Evolutionary conservation across 2,888 invertebrate genomes (phyloP).

Genomic region (Drosophila austrosaltans): DNA sequence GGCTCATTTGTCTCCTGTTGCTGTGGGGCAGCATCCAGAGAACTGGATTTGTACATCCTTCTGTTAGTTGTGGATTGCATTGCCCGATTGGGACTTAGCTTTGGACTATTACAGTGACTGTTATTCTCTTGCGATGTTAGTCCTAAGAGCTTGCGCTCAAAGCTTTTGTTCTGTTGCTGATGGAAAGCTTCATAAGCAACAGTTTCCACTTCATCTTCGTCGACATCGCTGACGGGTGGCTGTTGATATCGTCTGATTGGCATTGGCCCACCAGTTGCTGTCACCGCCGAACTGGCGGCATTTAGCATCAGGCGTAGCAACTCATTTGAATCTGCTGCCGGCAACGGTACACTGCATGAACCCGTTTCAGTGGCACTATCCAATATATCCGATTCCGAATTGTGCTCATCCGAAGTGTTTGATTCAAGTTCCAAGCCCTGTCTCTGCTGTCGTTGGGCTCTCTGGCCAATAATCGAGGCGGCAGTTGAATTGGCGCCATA

Average conservation of each 20-base stretch:
- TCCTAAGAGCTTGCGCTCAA: constrained; percentile 71
- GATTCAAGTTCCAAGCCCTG: constrained; percentile 67
- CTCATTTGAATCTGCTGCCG: constrained; percentile 79
- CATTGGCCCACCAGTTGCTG: constrained; percentile 69
- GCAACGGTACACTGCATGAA: constrained; percentile 81
- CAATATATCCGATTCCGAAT: constrained; percentile 43
- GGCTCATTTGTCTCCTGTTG: constrained; percentile 55
- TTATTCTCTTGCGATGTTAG: constrained; percentile 65
- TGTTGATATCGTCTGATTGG: constrained; percentile 53
- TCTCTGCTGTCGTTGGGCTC: constrained; percentile 58
- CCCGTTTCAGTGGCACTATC: constrained; percentile 80
- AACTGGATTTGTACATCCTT: constrained; percentile 71
- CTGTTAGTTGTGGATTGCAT: constrained; percentile 57
- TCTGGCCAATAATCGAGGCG: constrained; percentile 79
- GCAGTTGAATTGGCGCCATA: constrained; percentile 81
- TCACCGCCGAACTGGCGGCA: constrained; percentile 80
- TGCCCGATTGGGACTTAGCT: constrained; percentile 44
- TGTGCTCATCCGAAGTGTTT: constrained; percentile 67
- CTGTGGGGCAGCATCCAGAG: constrained; percentile 61
- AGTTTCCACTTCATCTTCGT: constrained; percentile 75
- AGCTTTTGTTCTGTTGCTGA: constrained; percentile 76
- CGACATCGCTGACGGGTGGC: constrained; percentile 46
- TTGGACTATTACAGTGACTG: constrained; percentile 40
- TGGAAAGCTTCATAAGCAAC: constrained; percentile 82
- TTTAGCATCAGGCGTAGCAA: constrained; percentile 81